These are phyloP conservation scores for Lepidothrix coronata DNA, from an alignment of 2,113 vertebrate species.

Conservation along the genomic window DNA sequence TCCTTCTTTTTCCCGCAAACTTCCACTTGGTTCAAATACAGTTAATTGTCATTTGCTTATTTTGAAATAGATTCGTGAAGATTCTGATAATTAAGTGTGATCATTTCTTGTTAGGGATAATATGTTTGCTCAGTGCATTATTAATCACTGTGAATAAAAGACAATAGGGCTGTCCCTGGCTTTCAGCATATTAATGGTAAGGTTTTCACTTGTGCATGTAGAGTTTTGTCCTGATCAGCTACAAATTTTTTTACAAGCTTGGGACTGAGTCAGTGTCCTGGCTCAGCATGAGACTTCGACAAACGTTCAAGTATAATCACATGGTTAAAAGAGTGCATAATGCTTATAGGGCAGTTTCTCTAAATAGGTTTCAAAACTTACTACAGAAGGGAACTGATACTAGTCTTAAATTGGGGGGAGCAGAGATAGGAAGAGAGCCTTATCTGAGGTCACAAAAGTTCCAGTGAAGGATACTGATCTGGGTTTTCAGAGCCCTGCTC, in stretches of 20 bases:
- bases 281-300: not conserved
- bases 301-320: not conserved
- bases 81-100: not conserved
- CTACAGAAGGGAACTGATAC: not conserved
- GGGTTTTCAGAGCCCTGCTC: not conserved
- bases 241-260: not conserved
- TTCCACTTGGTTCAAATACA: not conserved
- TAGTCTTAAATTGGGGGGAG: not conserved
- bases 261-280: not conserved
- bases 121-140: not conserved
- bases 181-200: not conserved
- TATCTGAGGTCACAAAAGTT: not conserved
- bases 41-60: not conserved
- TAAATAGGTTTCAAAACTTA: not conserved
- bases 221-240: not conserved
- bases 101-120: not conserved
- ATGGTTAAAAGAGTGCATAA: not conserved
- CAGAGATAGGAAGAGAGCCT: not conserved
- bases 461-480: not conserved
- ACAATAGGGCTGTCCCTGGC: not conserved
- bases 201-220: not conserved
- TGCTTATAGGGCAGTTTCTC: not conserved
- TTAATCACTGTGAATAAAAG: not conserved
- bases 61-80: not conserved
- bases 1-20: not conserved